Base-by-base conservation (phyloP, 2,888 invertebrate species). In the Tanypteryx hageni region DNA sequence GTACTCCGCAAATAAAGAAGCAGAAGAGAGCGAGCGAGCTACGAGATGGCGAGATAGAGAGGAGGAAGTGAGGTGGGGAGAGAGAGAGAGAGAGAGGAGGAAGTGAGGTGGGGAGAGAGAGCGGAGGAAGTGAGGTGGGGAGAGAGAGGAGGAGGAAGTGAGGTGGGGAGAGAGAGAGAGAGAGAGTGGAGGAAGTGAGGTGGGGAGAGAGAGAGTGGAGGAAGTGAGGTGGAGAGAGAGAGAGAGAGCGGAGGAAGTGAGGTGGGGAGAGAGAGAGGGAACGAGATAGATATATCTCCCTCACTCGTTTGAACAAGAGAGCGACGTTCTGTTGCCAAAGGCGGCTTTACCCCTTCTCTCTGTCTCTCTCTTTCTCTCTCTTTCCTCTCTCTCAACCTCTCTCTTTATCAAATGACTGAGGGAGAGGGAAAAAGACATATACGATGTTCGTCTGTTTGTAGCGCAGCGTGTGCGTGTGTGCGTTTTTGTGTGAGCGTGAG, bases 261-360 rank as follows among this genome's bases (percentile, higher is more conserved):
- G 61, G 13, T 61, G 18, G 16, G 16, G 61, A 64, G 76, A 76
- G n/a, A 27, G 27, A 16, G 76, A 27, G 11, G 27, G 76, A 27
- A 76, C 22, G 22, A 16, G 61, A 18, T 16, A 61, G 14, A 68
- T 68, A 76, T 22, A 76, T 76, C 11, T 76, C 11, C 27, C 22
- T 76, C 68, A 18, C 22, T 76, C 76, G 76, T 76, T 76, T 76
- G 76, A 76, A 76, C 76, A 27, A 22, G n/a, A 68, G 68, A 68
- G 68, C 68, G 76, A 27, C 76, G 76, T 76, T 76, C 18, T 76
- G 76, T 76, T 76, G 76, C 76, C 76, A 76, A 76, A 76, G 76
- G 76, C 76, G 76, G 76, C 76, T 68, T 68, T 68, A n/a, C 68
- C 9, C 22, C 22, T 11, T n/a, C 68, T 68, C 76, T 68, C 64